Evolutionary conservation across 2,113 vertebrate genomes (phyloP).

Genomic region (Melozone crissalis): DNA sequence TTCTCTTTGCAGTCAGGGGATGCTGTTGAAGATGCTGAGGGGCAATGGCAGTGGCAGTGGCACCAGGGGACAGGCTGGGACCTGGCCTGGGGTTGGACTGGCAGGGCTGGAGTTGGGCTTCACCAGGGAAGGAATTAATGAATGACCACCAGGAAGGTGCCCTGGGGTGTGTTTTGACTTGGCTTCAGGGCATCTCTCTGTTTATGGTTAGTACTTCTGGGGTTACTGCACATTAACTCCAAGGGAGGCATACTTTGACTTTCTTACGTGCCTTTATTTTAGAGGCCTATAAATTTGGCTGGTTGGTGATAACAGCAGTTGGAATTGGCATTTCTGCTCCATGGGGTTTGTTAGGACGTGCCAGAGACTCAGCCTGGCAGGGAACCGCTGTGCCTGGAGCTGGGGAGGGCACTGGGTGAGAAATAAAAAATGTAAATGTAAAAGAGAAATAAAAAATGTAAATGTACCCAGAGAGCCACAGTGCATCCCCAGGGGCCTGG

Average conservation of each 20-base stretch:
- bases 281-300: background rate
- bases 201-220: background rate
- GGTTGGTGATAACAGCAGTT: background rate
- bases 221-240: background rate
- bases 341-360: background rate
- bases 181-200: background rate
- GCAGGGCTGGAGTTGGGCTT: background rate
- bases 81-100: background rate
- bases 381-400: accelerated
- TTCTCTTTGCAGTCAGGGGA: background rate
- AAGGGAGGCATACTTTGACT: background rate
- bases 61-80: accelerated
- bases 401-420: accelerated
- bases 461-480: background rate
- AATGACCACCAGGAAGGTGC: background rate
- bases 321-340: background rate
- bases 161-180: background rate
- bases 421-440: background rate
- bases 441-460: background rate
- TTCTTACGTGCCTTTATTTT: background rate
- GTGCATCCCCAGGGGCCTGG: accelerated
- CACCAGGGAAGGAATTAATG: background rate
- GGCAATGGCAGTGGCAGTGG: background rate
- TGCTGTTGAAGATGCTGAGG: accelerated
- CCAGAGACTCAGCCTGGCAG: background rate